A percentile compares a stretch with the other conserved stretches of the same genome.
phyloP scores from a whole-genome alignment of 2,113 vertebrate genomes.

The Asarcornis scutulata region DNA sequence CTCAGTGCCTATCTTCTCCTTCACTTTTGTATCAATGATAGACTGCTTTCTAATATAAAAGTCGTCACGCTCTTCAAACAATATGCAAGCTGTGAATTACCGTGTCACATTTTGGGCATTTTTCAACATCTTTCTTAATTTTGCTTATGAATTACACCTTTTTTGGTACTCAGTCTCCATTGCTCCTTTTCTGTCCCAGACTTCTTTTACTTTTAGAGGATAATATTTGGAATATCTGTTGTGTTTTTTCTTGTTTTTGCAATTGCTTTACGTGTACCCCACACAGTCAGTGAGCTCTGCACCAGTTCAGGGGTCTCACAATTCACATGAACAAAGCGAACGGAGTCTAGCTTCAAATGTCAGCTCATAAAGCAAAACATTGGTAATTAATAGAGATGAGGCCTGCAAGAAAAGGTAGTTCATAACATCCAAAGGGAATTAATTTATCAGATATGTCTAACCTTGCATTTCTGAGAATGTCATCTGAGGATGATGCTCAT shows the following conservation, averaged over 20 bases:
- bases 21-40: not conserved
- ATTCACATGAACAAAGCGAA: not conserved
- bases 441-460: slow-evolving; percentile 22
- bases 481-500: slow-evolving; percentile 22
- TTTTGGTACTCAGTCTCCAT: not conserved
- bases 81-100: accelerated
- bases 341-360: not conserved
- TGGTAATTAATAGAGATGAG: not conserved
- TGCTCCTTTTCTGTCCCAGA: not conserved
- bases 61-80: not conserved
- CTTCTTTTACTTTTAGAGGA: not conserved
- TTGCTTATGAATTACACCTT: not conserved
- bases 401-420: not conserved
- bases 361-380: not conserved
- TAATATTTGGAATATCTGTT: not conserved
- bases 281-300: not conserved
- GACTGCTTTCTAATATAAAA: not conserved
- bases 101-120: not conserved
- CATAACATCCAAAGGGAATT: not conserved
- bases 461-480: slow-evolving; percentile 43
- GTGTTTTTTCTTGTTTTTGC: not conserved
- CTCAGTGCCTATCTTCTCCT: not conserved
- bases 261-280: not conserved
- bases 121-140: not conserved
- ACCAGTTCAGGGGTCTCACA: not conserved